Base-by-base conservation (phyloP, 1,140 invertebrate species). In the Hestina assimilis region DNA sequence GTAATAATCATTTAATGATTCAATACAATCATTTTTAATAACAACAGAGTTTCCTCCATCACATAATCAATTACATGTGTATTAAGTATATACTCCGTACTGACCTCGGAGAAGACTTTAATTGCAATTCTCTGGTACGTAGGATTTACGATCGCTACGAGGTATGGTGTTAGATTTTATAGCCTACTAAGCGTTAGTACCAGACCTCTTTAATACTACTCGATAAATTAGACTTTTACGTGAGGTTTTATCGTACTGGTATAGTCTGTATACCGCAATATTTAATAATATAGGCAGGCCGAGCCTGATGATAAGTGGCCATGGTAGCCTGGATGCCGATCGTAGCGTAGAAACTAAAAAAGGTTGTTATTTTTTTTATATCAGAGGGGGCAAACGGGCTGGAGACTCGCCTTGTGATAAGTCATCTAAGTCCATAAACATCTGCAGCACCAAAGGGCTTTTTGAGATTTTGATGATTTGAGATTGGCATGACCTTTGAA, bases 41-140 rank as follows among this genome's bases (percentile, higher is more conserved):
- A 41, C 38, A 2, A 41, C 31, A 35, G 6, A 6, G 14, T 35
- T 35, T 15, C 31, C 31, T 35, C 12, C 8, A 17, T 35, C 31
- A 6, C 15, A 35, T 35, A 35, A 35, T 35, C 31, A 14, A 35
- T 35, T 14, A 35, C 31, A 35, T 35, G 31, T 35, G 21, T 41
- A 11, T 41, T 41, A 41, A 20, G 20, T n/a, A 19, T 41, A 41
- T 5, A 41, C 11, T 21, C 4, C 17, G 17, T 15, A 9, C 19
- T 33, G 53, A 38, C 53, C 53, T 56, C 53, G 53, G 15, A 17
- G 11, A 5, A 53, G 50, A 46, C 33, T 40, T 46, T 56, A 56
- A 48, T 55, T 56, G 45, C 23, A 14, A 56, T 38, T 21, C 21
- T 47, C 43, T 35, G 35, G 15, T 17, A 47, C 15, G 14, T 19